Base-by-base conservation (phyloP, 2,888 invertebrate species). In the Philereme vetulata region DNA sequence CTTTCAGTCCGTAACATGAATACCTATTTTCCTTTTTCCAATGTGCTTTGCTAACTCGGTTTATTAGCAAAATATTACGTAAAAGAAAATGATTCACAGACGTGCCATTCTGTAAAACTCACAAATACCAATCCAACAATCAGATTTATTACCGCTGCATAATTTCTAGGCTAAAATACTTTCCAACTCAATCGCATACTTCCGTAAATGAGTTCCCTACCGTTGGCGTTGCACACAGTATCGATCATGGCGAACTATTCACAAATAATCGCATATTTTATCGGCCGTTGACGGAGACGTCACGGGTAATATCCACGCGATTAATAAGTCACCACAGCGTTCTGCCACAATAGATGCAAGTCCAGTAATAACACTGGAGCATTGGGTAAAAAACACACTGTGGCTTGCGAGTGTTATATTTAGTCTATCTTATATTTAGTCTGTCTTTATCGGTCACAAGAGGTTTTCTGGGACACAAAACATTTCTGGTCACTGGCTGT, bases 221-320 rank as follows among this genome's bases (percentile, higher is more conserved):
- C 45, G 35, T 48, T 45, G 9, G 70, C 60, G 47, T 74, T 75
- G 84, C 82, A 80, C 78, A 81, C 72, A 80, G 78, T 82, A 84
- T 81, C 80, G 81, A 82, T 80, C 81, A 81, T 75, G 75, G 80
- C 45, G 76, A 83, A 78, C 77, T 81, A 81, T 81, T 79, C 71
- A 74, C 78, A 78, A 85, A 80, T 84, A 83, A 81, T 83, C 82
- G 78, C 82, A 78, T 82, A 80, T 74, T 85, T 88, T 86, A 84
- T 82, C 77, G 78, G 70, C 44, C 48, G 49, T 75, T 78, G 86
- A 85, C 80, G 80, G 78, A 70, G 85, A 86, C 81, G 81, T 85
- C 85, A 84, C 81, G 73, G 75, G 75, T 87, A 84, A 88, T 86
- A 71, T 70, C 74, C 75, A 72, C 82, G 87, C 87, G 83, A 86